phyloP scores from a whole-genome alignment of 2,888 invertebrate species.

The Mesoligia furuncula region DNA sequence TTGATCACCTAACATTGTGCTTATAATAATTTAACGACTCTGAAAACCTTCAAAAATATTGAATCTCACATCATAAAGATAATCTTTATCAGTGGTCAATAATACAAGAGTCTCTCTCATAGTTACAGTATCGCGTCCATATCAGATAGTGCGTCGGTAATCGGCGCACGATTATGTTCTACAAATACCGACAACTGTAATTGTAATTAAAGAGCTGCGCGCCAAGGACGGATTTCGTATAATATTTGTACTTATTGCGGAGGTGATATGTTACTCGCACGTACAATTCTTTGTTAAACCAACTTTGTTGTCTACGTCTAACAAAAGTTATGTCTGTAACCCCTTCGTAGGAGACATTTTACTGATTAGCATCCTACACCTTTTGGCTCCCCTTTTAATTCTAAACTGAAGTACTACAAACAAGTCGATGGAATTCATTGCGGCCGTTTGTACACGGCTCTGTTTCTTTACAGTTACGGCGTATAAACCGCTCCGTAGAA shows the following conservation, averaged over 20 bases:
- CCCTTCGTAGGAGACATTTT: background rate
- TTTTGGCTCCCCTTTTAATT: background rate
- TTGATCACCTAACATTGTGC: slow-evolving; percentile 1
- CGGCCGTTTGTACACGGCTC: background rate
- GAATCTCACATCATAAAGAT: slow-evolving; percentile 29
- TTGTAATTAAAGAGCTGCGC: slow-evolving; percentile 25
- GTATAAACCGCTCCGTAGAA: too few relatives aligned
- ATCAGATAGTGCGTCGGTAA: slow-evolving; percentile 37
- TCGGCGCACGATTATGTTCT: slow-evolving; percentile 27
- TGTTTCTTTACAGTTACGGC: background rate
- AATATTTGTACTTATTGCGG: slow-evolving; percentile 20
- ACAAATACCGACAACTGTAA: slow-evolving; percentile 29
- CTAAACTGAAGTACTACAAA: background rate
- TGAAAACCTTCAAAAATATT: slow-evolving; percentile 26
- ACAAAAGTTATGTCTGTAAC: background rate
- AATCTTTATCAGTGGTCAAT: slow-evolving; percentile 18
- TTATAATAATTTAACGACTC: slow-evolving; percentile 10
- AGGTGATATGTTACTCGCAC: slow-evolving; percentile 28
- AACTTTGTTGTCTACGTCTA: background rate
- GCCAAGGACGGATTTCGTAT: slow-evolving; percentile 48
- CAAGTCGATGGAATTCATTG: background rate
- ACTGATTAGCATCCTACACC: background rate
- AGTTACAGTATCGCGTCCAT: slow-evolving; percentile 13
- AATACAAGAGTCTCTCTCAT: slow-evolving; percentile 1
- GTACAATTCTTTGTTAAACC: background rate